A percentile compares a stretch with the other conserved stretches of the same genome.
Conservation (phyloP, 1,140 invertebrate species). For the Diorhabda sublineata region DNA sequence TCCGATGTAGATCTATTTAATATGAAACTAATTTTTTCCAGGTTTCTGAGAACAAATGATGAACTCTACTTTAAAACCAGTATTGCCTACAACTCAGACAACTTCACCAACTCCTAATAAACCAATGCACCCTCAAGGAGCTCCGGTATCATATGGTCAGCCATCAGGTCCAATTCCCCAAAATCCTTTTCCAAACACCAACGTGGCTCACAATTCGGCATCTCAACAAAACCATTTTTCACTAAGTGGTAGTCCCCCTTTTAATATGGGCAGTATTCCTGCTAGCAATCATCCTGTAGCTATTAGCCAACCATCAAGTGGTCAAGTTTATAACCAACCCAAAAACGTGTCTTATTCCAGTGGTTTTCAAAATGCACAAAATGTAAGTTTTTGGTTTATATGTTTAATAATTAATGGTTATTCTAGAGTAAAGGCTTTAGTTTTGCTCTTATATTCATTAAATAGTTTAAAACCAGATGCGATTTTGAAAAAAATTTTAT, state of each 20-base stretch:
- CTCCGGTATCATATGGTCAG: constrained; percentile 30
- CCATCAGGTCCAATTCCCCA: constrained; percentile 33
- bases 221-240: constrained; percentile 33
- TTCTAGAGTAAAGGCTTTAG: no score
- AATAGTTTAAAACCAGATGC: no score
- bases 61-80: constrained; percentile 56
- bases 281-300: constrained; percentile 34
- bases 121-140: constrained; percentile 33
- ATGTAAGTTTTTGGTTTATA: constrained; percentile 12
- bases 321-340: constrained; percentile 19
- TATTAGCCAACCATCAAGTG: constrained; percentile 22
- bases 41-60: constrained; percentile 38
- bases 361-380: constrained; percentile 32
- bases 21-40: constrained; percentile 3
- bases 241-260: constrained; percentile 26
- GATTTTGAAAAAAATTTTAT: no score
- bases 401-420: no score
- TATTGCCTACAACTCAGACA: constrained; percentile 49
- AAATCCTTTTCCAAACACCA: constrained; percentile 34
- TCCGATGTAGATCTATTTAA: no score
- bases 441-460: no score
- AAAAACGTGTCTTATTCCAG: constrained; percentile 29
- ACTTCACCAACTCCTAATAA: constrained; percentile 30
- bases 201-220: constrained; percentile 25
- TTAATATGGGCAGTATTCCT: constrained; percentile 27